These are phyloP conservation scores for Rhyacichthys aspro DNA, from an alignment of 2,797 vertebrate species.

Conservation along the genomic window DNA sequence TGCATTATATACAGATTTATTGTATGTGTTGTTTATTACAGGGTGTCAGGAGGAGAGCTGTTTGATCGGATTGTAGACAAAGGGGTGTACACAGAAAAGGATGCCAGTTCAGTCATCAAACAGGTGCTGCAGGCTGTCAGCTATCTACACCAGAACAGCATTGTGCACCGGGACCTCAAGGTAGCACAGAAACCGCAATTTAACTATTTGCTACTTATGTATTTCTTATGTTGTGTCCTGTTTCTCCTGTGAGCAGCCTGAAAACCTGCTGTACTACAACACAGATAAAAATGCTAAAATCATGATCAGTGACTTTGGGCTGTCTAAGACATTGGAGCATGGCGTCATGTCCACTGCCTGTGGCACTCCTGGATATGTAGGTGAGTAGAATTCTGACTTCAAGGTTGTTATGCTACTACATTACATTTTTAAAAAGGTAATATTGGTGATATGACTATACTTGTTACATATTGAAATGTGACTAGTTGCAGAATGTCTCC, in stretches of 20 bases:
- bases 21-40: constrained; percentile 50
- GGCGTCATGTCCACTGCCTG: constrained; percentile 95
- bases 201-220: background rate
- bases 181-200: constrained; percentile 61
- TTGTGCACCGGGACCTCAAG: constrained; percentile 95
- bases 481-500: no score
- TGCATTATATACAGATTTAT: background rate
- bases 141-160: constrained; percentile 91
- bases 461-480: no score
- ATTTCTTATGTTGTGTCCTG: background rate
- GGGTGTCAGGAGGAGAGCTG: constrained; percentile 93
- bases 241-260: constrained; percentile 78
- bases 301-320: constrained; percentile 96
- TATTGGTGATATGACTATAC: no score
- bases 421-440: no score
- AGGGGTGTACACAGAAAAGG: constrained; percentile 92
- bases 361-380: constrained; percentile 94
- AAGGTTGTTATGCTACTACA: background rate
- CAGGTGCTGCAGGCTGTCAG: constrained; percentile 91
- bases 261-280: constrained; percentile 93
- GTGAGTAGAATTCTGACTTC: constrained; percentile 68
- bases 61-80: constrained; percentile 92
- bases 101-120: constrained; percentile 89
- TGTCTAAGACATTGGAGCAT: constrained; percentile 91
- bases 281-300: constrained; percentile 92